phyloP scores from a whole-genome alignment of 2,888 invertebrate genomes.

The Brachyptera putata region DNA sequence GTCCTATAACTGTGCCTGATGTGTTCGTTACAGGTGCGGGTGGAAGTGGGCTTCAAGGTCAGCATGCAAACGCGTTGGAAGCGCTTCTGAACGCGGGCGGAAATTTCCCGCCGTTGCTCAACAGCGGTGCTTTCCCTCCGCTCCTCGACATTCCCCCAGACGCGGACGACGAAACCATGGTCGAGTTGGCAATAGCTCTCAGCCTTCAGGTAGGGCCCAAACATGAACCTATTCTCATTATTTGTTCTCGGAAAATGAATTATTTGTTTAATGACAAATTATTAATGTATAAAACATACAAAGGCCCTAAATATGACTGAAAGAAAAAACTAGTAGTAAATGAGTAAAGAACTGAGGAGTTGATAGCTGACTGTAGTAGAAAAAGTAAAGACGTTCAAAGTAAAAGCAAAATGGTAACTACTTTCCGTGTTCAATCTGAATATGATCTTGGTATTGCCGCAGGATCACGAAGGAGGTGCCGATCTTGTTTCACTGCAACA shows the following conservation, averaged over 20 bases:
- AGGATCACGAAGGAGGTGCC: conserved; percentile 61
- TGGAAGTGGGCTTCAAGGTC: conserved; percentile 32
- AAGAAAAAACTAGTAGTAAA: no score
- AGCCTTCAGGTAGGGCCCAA: conserved; percentile 62
- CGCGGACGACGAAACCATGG: conserved; percentile 95
- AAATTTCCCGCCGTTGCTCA: conserved; percentile 35
- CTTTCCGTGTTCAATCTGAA: no score
- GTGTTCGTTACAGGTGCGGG: conserved; percentile 27
- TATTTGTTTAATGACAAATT: neutral
- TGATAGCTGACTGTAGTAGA: no score
- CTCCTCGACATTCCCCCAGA: conserved; percentile 87
- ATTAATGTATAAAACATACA: no score
- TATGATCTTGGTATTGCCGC: no score
- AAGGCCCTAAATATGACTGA: no score
- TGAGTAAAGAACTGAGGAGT: no score
- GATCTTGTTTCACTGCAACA: conserved; percentile 52
- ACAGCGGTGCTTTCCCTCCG: conserved; percentile 71
- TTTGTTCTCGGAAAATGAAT: no score
- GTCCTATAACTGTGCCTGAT: no score
- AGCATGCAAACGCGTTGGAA: conserved; percentile 44
- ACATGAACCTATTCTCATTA: neutral
- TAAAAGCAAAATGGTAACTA: no score
- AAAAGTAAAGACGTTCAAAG: no score
- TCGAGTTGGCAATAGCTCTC: conserved; percentile 91
- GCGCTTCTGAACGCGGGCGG: conserved; percentile 41